Evolutionary conservation across 2,797 vertebrate species (phyloP).

Genomic region (Eulemur albifrons): DNA sequence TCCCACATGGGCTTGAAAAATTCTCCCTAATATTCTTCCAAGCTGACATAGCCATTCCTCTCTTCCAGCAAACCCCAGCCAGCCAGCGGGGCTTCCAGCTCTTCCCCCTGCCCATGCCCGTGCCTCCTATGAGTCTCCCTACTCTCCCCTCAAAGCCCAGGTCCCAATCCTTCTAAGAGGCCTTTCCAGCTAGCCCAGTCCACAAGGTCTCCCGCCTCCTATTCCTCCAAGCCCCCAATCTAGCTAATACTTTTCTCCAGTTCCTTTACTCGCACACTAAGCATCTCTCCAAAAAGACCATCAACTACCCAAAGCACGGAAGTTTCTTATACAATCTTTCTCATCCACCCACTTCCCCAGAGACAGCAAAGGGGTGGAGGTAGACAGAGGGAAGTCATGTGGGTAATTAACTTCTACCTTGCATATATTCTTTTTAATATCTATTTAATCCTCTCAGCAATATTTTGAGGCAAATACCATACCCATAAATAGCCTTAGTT

Average conservation of each 20-base stretch:
- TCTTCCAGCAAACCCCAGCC: not conserved
- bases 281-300: not conserved
- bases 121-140: not conserved
- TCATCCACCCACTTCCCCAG: not conserved
- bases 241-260: not conserved
- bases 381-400: fast-evolving
- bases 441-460: not conserved
- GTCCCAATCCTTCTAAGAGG: not conserved
- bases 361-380: not conserved
- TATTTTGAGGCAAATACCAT: not conserved
- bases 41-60: not conserved
- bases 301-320: not conserved
- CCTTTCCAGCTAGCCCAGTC: not conserved
- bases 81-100: not conserved
- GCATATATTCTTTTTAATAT: not conserved
- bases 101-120: fast-evolving
- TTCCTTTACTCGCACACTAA: not conserved
- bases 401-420: not conserved
- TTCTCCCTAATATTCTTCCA: not conserved
- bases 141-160: not conserved
- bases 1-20: not conserved
- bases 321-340: not conserved
- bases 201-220: not conserved
- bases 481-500: not conserved
- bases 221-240: not conserved